These are phyloP conservation scores for Tupaia tana DNA, from an alignment of 2,113 vertebrate species.

Conservation along the genomic window DNA sequence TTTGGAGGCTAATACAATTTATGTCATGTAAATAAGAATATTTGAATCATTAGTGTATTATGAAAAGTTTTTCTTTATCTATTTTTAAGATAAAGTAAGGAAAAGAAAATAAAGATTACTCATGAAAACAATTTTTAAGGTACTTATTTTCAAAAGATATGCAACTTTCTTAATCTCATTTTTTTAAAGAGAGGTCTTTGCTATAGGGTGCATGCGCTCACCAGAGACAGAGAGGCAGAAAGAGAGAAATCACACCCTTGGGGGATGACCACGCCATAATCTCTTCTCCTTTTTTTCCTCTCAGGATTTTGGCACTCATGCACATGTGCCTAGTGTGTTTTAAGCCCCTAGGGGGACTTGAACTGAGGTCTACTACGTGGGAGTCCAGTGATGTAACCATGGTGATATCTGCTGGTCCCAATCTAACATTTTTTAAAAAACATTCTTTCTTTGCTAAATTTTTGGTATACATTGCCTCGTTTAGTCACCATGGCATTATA, in stretches of 20 bases:
- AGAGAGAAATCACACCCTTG: too few species aligned
- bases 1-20: neutral
- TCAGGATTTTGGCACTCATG: too few species aligned
- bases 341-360: too few species aligned
- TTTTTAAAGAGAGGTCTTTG: too few species aligned
- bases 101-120: neutral
- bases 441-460: neutral
- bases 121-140: neutral
- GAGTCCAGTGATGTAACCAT: too few species aligned
- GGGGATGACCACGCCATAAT: too few species aligned
- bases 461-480: neutral
- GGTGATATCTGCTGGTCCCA: too few species aligned
- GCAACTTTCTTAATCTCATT: neutral
- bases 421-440: neutral
- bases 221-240: too few species aligned
- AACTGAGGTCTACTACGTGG: too few species aligned
- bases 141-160: conserved; percentile 10
- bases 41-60: conserved; percentile 5
- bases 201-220: too few species aligned
- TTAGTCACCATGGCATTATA: neutral
- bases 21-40: neutral
- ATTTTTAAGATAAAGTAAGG: neutral
- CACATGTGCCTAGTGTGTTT: too few species aligned
- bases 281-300: too few species aligned
- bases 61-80: neutral